Evolutionary conservation across 2,888 invertebrate genomes (phyloP).

Genomic region (Teleiodes luculella): DNA sequence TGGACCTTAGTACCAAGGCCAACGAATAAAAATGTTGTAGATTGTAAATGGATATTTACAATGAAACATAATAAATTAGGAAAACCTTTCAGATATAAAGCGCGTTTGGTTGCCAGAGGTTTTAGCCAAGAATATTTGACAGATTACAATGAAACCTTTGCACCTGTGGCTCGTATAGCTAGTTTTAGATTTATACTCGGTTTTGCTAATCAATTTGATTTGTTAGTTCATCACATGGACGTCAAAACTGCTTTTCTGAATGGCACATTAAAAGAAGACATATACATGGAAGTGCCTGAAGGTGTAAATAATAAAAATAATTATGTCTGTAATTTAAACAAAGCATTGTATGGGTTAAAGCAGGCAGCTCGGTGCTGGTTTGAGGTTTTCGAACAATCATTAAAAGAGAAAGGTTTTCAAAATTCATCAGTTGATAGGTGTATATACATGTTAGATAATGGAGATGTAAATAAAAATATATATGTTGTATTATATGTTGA

Average conservation of each 20-base stretch:
- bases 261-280: constrained; percentile 27
- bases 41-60: constrained; percentile 29
- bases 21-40: too few relatives aligned
- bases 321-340: constrained; percentile 33
- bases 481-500: constrained; percentile 23
- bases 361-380: constrained; percentile 28
- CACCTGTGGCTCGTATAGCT: constrained; percentile 31
- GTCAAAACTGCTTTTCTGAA: constrained; percentile 30
- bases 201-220: constrained; percentile 28
- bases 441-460: constrained; percentile 22
- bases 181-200: too few relatives aligned
- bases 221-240: constrained; percentile 26
- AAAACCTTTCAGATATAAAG: constrained; percentile 26
- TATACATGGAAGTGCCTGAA: constrained; percentile 30
- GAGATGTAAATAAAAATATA: constrained; percentile 20
- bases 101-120: constrained; percentile 33
- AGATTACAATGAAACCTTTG: constrained; percentile 34
- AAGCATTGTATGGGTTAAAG: constrained; percentile 30
- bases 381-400: constrained; percentile 22
- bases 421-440: constrained; percentile 25
- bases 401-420: constrained; percentile 24
- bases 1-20: too few relatives aligned
- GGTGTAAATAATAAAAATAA: constrained; percentile 20
- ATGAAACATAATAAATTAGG: constrained; percentile 28
- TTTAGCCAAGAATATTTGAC: constrained; percentile 31